Conservation (phyloP, 2,797 vertebrate genomes). For the Peromyscus eremicus region DNA sequence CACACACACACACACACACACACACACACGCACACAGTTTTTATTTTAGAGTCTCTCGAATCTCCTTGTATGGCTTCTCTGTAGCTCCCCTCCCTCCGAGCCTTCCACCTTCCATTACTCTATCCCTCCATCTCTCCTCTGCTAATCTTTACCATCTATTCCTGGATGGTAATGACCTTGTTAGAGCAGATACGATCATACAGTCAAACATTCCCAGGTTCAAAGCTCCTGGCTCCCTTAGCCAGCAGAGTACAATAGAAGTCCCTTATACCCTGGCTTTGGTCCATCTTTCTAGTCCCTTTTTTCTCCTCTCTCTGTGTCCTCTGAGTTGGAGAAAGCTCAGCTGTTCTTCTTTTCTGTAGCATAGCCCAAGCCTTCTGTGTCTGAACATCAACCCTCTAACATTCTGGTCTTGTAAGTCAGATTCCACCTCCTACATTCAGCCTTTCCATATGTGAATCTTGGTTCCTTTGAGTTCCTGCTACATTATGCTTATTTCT, state of each 20-base stretch:
- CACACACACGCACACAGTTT: too few relatives aligned
- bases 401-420: not conserved
- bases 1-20: not conserved
- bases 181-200: constrained; percentile 22
- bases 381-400: constrained; percentile 3
- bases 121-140: not conserved
- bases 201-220: constrained; percentile 1
- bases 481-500: not conserved
- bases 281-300: not conserved
- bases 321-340: not conserved
- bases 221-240: not conserved
- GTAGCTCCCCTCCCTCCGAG: not conserved
- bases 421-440: constrained; percentile 16
- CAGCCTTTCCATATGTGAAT: not conserved
- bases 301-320: not conserved
- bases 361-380: not conserved
- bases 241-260: not conserved
- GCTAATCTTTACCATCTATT: not conserved
- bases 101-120: not conserved
- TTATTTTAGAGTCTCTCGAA: not conserved
- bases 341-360: not conserved
- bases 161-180: constrained; percentile 36
- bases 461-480: not conserved
- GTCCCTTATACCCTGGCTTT: not conserved
- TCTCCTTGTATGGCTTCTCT: not conserved